phyloP scores from a whole-genome alignment of 2,888 invertebrate genomes.

The Coelopa pilipes region DNA sequence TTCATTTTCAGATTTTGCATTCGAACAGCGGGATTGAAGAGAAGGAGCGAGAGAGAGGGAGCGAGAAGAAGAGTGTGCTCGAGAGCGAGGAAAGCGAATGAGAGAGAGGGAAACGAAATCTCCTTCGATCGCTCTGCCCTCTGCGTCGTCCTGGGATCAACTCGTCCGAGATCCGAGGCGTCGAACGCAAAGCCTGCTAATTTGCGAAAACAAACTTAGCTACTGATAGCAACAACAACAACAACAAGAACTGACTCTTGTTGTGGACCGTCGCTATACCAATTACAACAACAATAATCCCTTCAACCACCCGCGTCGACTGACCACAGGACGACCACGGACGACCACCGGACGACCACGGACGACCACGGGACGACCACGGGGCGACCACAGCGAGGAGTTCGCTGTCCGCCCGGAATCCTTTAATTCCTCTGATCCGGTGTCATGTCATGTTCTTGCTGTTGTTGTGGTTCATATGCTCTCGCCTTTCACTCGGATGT shows the following conservation, averaged over 20 bases:
- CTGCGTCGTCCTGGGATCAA: constrained; percentile 6
- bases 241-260: constrained; percentile 10
- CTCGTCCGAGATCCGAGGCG: constrained; percentile 14
- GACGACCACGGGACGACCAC: not conserved
- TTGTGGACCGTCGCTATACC: not conserved
- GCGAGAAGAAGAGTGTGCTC: not conserved
- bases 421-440: constrained; percentile 55
- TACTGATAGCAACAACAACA: not conserved
- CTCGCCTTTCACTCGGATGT: not conserved
- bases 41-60: no score
- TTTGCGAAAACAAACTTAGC: constrained; percentile 19
- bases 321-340: not conserved
- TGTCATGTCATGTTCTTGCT: constrained; percentile 43
- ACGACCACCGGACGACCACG: not conserved
- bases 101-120: not conserved
- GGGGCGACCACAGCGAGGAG: not conserved
- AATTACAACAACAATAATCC: constrained; percentile 17
- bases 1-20: no score
- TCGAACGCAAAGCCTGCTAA: constrained; percentile 10
- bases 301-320: not conserved
- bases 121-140: not conserved
- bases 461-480: constrained; percentile 18
- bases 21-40: no score
- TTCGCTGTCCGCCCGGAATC: constrained; percentile 14
- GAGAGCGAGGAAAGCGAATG: not conserved